Evolutionary conservation across 2,113 vertebrate species (phyloP).

Genomic region (Sceloporus tristichus): DNA sequence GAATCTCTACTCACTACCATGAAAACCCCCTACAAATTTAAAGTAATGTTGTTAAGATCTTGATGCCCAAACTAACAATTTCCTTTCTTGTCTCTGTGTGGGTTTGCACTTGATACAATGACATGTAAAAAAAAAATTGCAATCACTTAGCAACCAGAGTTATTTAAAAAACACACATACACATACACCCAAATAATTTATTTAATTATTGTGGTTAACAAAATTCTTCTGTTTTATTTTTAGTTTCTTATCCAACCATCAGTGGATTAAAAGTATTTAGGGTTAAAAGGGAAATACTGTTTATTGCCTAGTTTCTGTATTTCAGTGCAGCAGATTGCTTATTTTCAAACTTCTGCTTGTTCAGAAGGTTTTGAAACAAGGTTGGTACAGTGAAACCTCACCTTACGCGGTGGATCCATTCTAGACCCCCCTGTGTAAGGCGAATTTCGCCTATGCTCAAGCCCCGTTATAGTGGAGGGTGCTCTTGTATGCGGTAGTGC

Average conservation of each 20-base stretch:
- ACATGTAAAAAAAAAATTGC: constrained; percentile 45
- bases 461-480: no score
- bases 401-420: no score
- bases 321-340: background rate
- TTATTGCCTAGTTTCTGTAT: background rate
- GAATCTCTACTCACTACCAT: background rate
- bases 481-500: no score
- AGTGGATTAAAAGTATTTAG: constrained; percentile 22
- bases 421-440: no score
- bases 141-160: constrained; percentile 71
- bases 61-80: constrained; percentile 59
- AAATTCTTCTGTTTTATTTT: constrained; percentile 33
- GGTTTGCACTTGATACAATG: constrained; percentile 43
- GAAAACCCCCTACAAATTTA: constrained; percentile 15
- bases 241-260: background rate
- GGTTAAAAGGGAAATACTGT: background rate
- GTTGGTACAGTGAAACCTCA: background rate
- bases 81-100: constrained; percentile 35
- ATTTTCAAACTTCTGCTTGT: background rate
- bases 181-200: constrained; percentile 14
- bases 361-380: background rate
- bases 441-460: no score
- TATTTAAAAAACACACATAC: constrained; percentile 8
- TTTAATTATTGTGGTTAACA: constrained; percentile 9
- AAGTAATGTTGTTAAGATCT: constrained; percentile 35